Evolutionary conservation across 1,140 invertebrate genomes (phyloP), one percentile per base, ranked within the genome.

Genomic region (Latrodectus geometricus): DNA sequence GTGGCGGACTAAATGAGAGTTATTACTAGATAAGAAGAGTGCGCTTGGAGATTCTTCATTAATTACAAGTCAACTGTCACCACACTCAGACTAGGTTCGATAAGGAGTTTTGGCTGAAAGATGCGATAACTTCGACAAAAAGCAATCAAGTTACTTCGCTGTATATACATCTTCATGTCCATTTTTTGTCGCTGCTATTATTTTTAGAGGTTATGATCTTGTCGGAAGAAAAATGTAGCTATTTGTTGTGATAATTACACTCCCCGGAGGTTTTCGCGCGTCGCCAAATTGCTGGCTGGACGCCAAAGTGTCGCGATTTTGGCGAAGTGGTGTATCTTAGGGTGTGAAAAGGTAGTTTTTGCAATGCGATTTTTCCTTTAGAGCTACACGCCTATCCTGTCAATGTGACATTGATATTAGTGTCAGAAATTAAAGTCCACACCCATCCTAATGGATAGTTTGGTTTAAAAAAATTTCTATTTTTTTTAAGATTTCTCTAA

Each of bases 21-120:
- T 73, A 74, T 82, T 82, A 74, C 69, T 82, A 21, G 80, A 82
- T 82, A 82, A 82, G 80, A 65, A 35, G 80, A 65, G 70, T 61
- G 68, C 48, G 48, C 70, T 35, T 73, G 70, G 48, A 49, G 70
- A 48, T 73, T n/a, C n/a, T 21, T n/a, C 70, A 49, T 73, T 73
- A 73, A 73, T 73, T 73, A 73, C 70, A 48, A 15, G 35, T 21
- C 21, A 9, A 35, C 48, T 73, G 70, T 35, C 48, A 73, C 9
- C 70, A 49, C 48, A 69, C 54, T 61, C 17, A 61, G 11, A 61
- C 3, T 4, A 2, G 2, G 11, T 61, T 61, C 17, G 54, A 61
- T 61, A 61, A 61, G 17, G 54, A 61, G 54, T 61, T 61, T 35
- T 35, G 35, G 17, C 54, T 14, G 54, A 61, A 61, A 1, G 17